phyloP scores from a whole-genome alignment of 2,888 invertebrate genomes.

The Zygogramma bicolorata region DNA sequence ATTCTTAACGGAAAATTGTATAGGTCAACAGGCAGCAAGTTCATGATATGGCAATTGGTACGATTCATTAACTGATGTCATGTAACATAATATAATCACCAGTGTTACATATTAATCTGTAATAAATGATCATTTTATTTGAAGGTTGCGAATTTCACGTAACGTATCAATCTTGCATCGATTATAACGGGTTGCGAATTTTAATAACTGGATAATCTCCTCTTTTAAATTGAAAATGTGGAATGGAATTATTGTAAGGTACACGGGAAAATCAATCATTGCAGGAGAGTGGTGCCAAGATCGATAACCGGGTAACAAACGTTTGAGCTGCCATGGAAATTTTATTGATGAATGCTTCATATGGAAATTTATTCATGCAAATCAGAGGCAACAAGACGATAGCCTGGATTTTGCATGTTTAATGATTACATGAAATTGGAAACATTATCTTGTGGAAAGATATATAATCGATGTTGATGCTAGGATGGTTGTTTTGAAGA shows the following conservation, averaged over 20 bases:
- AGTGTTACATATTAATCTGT: neutral
- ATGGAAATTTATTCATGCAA: neutral
- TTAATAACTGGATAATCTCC: neutral
- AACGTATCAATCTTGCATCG: neutral
- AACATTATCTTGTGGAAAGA: no score
- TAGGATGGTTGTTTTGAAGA: no score
- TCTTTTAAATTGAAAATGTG: neutral
- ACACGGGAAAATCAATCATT: neutral
- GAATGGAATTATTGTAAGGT: neutral
- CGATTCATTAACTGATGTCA: neutral
- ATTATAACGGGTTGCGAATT: neutral
- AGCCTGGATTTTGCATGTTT: neutral
- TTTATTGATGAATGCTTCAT: neutral
- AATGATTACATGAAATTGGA: no score
- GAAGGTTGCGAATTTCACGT: neutral
- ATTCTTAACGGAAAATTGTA: neutral
- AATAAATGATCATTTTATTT: neutral
- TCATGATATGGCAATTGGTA: neutral
- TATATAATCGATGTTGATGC: no score
- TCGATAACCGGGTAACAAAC: neutral
- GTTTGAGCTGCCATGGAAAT: neutral
- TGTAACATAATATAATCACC: neutral
- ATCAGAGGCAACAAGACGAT: neutral
- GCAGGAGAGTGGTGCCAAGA: neutral
- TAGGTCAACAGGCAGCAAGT: neutral